Base-by-base conservation (phyloP, 2,888 invertebrate species). In the Pachliopta kotzebuea region DNA sequence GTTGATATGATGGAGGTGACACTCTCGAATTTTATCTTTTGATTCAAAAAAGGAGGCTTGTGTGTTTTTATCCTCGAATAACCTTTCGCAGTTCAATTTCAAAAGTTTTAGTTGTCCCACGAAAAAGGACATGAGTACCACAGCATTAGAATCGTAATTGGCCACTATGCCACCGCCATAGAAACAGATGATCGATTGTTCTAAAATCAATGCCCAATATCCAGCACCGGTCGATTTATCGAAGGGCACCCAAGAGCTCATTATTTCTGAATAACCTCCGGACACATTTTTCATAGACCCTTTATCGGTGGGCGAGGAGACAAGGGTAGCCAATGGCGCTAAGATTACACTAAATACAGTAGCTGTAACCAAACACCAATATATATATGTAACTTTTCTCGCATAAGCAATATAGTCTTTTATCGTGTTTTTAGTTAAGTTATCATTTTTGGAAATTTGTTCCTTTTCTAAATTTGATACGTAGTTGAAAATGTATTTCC, bases 151-250 rank as follows among this genome's bases (percentile, higher is more conserved):
- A 70, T 91, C 91, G 68, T 84, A 91, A 72, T 70, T 83, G 0
- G 86, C 88, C 0, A 90, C 84, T 2, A 89, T 81, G 9, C 85
- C 81, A 1, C 88, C 89, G 0, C 90, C 90, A 55, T 88, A 88
- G n/a, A 83, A 74, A 64, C 81, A 84, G 55, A 85, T 81, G 24
- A 80, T 63, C 0, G 76, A 65, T 52, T 90, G 88, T 54, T 80
- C 75, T 6, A 83, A 11, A 63, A 75, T 68, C 49, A 78, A 69
- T 0, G 76, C 23, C 75, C 80, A 83, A 72, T 86, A 90, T 0
- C 88, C 88, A 1, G 69, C 63, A 0, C 86, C 84, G 65, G 70
- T 73, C 0, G 82, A 73, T 67, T 76, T 84, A 62, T 90, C 81
- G 63, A 86, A 85, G 3, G 88, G 89, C 2, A 80, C 68, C 88